These are phyloP conservation scores for Aegithalos caudatus DNA, from an alignment of 2,113 vertebrate species.

Conservation along the genomic window DNA sequence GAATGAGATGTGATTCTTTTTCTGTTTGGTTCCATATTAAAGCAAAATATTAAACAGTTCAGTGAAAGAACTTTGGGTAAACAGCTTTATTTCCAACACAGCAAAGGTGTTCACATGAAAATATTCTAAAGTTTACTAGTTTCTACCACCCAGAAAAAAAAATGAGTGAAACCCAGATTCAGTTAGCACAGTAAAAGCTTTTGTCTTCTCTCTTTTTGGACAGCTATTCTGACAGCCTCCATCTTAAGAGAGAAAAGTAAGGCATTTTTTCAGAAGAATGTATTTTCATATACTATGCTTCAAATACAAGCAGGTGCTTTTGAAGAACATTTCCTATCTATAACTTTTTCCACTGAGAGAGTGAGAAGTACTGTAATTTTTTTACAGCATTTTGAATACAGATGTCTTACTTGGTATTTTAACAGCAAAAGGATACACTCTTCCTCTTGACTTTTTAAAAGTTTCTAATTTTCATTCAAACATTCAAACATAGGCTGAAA, in stretches of 20 bases:
- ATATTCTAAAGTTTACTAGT: neutral
- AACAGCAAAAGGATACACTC: neutral
- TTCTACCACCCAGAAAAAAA: neutral
- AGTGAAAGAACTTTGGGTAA: neutral
- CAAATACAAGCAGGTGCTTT: neutral
- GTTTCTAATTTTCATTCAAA: neutral
- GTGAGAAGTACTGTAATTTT: neutral
- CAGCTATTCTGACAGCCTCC: neutral
- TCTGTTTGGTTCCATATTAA: neutral
- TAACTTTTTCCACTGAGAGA: neutral
- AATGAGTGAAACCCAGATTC: neutral
- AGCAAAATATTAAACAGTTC: neutral
- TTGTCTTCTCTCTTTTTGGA: neutral
- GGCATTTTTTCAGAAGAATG: neutral
- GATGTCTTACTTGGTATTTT: neutral
- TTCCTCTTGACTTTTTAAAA: neutral
- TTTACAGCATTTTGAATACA: neutral
- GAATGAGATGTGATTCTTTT: neutral
- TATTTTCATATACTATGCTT: neutral
- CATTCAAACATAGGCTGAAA: neutral
- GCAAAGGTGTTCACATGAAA: neutral
- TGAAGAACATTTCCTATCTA: neutral
- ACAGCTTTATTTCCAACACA: neutral
- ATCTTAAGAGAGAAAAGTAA: neutral
- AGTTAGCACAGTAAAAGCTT: neutral